A percentile compares a stretch with the other conserved stretches of the same genome.
Conservation (phyloP, 2,888 invertebrate species). For the Drosophila parthenogenetica region DNA sequence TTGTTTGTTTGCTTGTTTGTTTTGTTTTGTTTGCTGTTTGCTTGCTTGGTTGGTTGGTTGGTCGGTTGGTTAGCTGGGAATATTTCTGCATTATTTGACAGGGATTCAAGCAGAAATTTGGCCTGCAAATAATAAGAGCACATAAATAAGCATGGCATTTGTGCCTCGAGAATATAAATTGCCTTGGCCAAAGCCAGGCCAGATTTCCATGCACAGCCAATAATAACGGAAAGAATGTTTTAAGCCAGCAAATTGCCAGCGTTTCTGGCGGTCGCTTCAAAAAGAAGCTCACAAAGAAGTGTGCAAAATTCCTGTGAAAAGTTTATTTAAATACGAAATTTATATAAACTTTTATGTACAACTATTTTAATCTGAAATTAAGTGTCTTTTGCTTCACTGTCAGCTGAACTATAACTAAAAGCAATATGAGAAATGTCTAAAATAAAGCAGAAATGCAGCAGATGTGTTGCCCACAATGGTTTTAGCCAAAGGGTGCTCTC, state of each 20-base stretch:
- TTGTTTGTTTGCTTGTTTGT: slow-evolving; percentile 32
- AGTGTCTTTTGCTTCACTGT: background rate
- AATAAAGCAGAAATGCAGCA: slow-evolving; percentile 35
- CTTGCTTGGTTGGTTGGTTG: slow-evolving; percentile 22
- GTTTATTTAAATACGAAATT: background rate
- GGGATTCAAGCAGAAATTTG: slow-evolving; percentile 61
- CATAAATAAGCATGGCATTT: slow-evolving; percentile 62
- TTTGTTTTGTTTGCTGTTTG: background rate
- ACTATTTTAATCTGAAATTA: background rate
- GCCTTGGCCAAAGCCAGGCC: slow-evolving; percentile 23
- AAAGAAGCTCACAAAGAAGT: background rate
- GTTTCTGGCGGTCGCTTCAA: slow-evolving; percentile 2
- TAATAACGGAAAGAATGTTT: slow-evolving; percentile 23
- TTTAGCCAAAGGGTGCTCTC: slow-evolving; percentile 1
- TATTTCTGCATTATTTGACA: slow-evolving; percentile 76
- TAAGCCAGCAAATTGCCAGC: slow-evolving; percentile 13
- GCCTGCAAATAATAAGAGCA: slow-evolving; percentile 49
- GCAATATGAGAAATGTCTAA: slow-evolving; percentile 63
- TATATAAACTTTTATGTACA: background rate
- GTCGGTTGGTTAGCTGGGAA: slow-evolving; percentile 47
- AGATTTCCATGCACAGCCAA: slow-evolving; percentile 25
- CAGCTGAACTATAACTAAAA: background rate
- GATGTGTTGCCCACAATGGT: slow-evolving; percentile 59
- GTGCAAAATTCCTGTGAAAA: too few species aligned
- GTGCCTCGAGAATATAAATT: slow-evolving; percentile 56